Conservation (phyloP, 2,888 invertebrate species). For the Agrilus mali region DNA sequence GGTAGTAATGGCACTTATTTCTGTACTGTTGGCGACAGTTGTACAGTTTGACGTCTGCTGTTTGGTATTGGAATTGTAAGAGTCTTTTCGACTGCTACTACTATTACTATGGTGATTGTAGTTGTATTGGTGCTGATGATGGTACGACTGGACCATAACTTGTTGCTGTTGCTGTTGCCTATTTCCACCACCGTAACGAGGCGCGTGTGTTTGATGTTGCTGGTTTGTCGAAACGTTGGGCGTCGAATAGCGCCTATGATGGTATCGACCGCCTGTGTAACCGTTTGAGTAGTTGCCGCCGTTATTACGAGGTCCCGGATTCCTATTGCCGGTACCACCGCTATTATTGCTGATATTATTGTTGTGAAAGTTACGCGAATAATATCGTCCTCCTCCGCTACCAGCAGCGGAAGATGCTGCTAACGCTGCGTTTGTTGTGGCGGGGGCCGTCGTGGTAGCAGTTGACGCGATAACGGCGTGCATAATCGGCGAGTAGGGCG, state of each 20-base stretch:
- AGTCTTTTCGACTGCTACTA: too few species aligned
- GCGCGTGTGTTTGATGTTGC: neutral
- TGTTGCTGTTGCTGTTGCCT: neutral
- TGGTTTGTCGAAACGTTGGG: neutral
- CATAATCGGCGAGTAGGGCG: constrained; percentile 10
- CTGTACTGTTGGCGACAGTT: too few species aligned
- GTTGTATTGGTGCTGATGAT: neutral
- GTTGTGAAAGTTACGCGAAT: constrained; percentile 7
- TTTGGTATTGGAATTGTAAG: too few species aligned
- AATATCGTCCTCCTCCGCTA: constrained; percentile 3
- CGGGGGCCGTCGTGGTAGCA: constrained; percentile 12
- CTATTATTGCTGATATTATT: neutral
- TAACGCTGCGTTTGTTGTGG: constrained; percentile 1
- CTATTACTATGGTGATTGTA: neutral
- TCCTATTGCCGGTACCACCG: neutral
- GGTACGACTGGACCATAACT: neutral
- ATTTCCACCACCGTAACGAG: neutral
- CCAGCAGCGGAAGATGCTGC: neutral
- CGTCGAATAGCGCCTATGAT: neutral
- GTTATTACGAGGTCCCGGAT: neutral
- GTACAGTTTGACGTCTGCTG: too few species aligned
- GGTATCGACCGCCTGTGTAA: neutral
- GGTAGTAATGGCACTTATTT: neutral
- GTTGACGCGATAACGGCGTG: constrained; percentile 9
- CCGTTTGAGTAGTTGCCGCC: neutral